These are phyloP conservation scores for Aphodius sticticus DNA, from an alignment of 2,888 invertebrate genomes.

Conservation along the genomic window DNA sequence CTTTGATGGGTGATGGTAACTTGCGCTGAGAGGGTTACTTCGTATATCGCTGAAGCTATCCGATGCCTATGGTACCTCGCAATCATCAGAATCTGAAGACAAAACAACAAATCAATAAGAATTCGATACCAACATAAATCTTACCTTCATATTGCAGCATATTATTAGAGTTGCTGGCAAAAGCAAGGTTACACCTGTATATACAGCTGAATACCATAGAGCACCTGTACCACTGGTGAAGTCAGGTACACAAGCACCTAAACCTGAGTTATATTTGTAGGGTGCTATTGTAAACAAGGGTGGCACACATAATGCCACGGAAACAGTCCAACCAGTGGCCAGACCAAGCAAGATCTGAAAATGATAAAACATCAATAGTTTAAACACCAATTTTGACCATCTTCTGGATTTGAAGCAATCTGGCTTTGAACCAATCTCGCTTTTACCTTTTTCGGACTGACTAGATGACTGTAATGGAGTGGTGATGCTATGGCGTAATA, in stretches of 20 bases:
- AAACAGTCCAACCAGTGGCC: constrained; percentile 72
- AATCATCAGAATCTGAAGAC: constrained; percentile 66
- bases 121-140: background rate
- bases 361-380: background rate
- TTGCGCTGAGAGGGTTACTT: constrained; percentile 84
- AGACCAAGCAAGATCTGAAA: constrained; percentile 70
- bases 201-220: constrained; percentile 71
- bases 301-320: constrained; percentile 70
- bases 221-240: constrained; percentile 69
- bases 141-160: constrained; percentile 73
- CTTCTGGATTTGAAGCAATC: too few species aligned
- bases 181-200: constrained; percentile 70
- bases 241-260: constrained; percentile 74
- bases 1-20: constrained; percentile 84
- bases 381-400: background rate
- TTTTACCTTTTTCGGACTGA: constrained; percentile 73
- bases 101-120: background rate
- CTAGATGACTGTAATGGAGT: constrained; percentile 79
- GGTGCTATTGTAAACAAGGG: constrained; percentile 69
- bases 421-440: background rate
- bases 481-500: constrained; percentile 84
- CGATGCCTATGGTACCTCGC: constrained; percentile 81
- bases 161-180: constrained; percentile 74
- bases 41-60: constrained; percentile 85
- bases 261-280: constrained; percentile 63